Base-by-base conservation (phyloP, 2,797 vertebrate genomes). In the Pseudomugil gertrudae region DNA sequence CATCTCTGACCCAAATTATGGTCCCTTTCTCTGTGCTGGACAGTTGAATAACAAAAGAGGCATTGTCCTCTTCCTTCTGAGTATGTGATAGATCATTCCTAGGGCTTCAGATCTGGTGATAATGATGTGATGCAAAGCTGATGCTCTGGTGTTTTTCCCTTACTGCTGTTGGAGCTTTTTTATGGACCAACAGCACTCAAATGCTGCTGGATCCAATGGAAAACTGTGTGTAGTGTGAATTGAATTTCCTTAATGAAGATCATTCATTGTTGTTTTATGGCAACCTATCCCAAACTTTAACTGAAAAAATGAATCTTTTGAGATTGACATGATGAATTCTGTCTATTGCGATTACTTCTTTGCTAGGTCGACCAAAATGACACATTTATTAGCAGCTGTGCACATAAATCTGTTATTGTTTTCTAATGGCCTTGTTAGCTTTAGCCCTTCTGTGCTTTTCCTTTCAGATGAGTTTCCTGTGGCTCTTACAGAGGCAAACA, bases 31-130 rank as follows among this genome's bases (percentile, higher is more conserved):
- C 66, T 60, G 55, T 81, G 74, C 75, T 57, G 84, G 88, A 76
- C 64, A 74, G 86, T 87, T 86, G 80, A 90, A 91, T 90, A 91
- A 92, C 89, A 89, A 91, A 90, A 87, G 81, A 74, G 76, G 84
- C 60, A 66, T 84, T 91, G 88, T 90, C 84, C 79, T 80, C 79
- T 72, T 68, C 15, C 29, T 72, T 86, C 74, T 61, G 66, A 60
- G 75, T 85, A 82, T 84, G 75, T 74, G 54, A 48, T 47, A 60
- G 83, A 76, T 74, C 74, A 47, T 87, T 84, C 73, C 65, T 61
- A 80, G 73, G 82, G 76, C 70, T 80, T 84, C 50, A 72, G 84
- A 75, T 89, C 62, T 64, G 63, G 30, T 68, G 36, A 79, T 62
- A 78, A 72, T 76, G 68, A 57, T 8, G 35, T 68, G 74, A 83